phyloP scores from a whole-genome alignment of 2,797 vertebrate genomes.

The Oryzias dopingdopingensis region DNA sequence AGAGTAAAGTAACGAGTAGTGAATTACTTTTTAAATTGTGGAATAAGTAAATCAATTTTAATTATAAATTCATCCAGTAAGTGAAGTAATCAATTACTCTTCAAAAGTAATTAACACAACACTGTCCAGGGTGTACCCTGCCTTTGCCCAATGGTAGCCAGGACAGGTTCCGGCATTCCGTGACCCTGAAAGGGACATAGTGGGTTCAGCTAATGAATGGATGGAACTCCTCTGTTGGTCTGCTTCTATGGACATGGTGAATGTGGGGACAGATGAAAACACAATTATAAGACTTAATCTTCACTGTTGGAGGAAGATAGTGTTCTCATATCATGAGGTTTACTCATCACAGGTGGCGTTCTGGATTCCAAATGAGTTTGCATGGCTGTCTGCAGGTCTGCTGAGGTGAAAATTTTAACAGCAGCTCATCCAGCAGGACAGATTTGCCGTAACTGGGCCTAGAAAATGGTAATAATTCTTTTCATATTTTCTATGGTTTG shows the following conservation, averaged over 20 bases:
- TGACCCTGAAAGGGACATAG: no score
- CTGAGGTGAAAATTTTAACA: slow-evolving; percentile 17
- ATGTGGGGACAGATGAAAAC: slow-evolving; percentile 51
- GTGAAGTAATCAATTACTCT: no score
- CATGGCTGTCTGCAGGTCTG: slow-evolving; percentile 34
- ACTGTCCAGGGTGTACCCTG: no score
- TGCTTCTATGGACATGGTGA: slow-evolving; percentile 31
- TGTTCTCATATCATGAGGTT: slow-evolving; percentile 55
- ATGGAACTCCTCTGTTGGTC: background rate
- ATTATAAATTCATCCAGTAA: no score
- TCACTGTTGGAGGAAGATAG: slow-evolving; percentile 47
- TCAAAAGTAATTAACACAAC: no score
- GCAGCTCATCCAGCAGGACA: slow-evolving; percentile 21
- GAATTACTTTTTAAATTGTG: no score
- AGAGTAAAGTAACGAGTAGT: no score
- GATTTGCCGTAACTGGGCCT: slow-evolving; percentile 16
- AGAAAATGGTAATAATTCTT: slow-evolving; percentile 16
- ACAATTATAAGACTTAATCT: slow-evolving; percentile 67
- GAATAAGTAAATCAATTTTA: no score
- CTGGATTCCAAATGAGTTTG: slow-evolving; percentile 31
- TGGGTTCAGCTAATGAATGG: no score
- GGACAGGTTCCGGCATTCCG: no score
- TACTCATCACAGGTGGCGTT: slow-evolving; percentile 40
- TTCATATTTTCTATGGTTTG: slow-evolving; percentile 19
- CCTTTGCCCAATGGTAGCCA: no score